A percentile compares a stretch with the other conserved stretches of the same genome.
phyloP scores from a whole-genome alignment of 2,797 vertebrate species.

The Gallinago stenura region DNA sequence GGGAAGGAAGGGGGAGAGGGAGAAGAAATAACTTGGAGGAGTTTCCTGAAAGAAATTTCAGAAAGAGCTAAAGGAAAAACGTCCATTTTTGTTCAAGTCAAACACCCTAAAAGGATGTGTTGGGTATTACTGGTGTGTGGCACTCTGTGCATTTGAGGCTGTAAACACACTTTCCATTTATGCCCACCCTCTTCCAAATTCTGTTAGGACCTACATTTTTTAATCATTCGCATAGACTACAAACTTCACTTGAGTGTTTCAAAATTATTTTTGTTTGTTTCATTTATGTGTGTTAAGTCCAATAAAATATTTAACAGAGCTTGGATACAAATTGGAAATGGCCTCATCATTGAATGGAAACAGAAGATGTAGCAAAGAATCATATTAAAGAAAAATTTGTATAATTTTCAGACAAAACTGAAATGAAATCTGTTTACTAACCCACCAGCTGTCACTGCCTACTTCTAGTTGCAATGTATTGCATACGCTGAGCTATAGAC shows the following conservation, averaged over 20 bases:
- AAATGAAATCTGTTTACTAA: constrained; percentile 78
- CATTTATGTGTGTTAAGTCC: constrained; percentile 42
- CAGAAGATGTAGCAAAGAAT: constrained; percentile 66
- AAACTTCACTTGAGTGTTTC: constrained; percentile 2
- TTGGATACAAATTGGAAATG: constrained; percentile 62
- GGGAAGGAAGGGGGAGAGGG: not conserved
- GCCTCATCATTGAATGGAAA: constrained; percentile 63
- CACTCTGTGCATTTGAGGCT: fast-evolving
- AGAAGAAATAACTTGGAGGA: not conserved
- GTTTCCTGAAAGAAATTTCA: constrained; percentile 20
- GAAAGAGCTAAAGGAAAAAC: not conserved
- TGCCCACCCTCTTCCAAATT: not conserved
- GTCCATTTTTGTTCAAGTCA: not conserved
- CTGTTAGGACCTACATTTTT: not conserved
- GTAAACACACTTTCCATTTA: not conserved
- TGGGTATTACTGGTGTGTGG: not conserved
- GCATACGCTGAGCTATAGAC: constrained; percentile 26
- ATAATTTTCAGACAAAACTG: constrained; percentile 75
- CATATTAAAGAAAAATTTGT: constrained; percentile 74
- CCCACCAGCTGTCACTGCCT: constrained; percentile 78
- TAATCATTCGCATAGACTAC: not conserved
- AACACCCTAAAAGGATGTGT: not conserved
- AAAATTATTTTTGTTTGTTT: constrained; percentile 59
- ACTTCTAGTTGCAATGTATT: constrained; percentile 48
- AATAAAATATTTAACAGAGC: constrained; percentile 68